Percentiles rank a stretch among this genome's conserved stretches.
phyloP scores from a whole-genome alignment of 2,888 invertebrate species.

The Dolichopus griseipennis region DNA sequence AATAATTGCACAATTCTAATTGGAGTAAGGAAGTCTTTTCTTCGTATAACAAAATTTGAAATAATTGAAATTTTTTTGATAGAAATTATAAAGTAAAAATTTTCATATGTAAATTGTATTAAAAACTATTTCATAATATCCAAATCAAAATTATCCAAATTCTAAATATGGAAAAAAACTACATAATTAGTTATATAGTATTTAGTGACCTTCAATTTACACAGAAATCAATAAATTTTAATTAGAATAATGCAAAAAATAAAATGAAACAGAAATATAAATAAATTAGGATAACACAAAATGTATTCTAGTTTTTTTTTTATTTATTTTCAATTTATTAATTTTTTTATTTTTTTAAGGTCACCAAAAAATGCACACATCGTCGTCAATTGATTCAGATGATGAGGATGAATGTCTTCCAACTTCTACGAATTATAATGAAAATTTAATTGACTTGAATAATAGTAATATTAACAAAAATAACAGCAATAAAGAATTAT shows the following conservation, averaged over 20 bases:
- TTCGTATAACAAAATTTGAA: too few relatives aligned
- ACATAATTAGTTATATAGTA: neutral
- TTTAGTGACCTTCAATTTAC: neutral
- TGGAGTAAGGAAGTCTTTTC: too few relatives aligned
- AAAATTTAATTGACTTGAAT: neutral
- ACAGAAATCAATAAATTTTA: slow-evolving; percentile 6
- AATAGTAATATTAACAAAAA: neutral
- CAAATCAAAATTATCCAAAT: too few relatives aligned
- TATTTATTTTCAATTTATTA: neutral
- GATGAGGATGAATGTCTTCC: slow-evolving; percentile 39
- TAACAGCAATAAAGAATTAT: neutral
- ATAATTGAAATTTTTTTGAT: too few relatives aligned
- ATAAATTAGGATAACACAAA: neutral
- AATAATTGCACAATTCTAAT: too few relatives aligned
- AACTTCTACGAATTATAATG: slow-evolving; percentile 14
- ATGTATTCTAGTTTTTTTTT: neutral
- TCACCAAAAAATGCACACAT: slow-evolving; percentile 40
- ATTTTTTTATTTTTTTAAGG: slow-evolving; percentile 16
- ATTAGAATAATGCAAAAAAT: neutral
- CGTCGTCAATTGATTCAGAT: slow-evolving; percentile 33
- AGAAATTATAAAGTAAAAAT: too few relatives aligned
- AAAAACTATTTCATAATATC: too few relatives aligned
- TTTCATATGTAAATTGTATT: too few relatives aligned
- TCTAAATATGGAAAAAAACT: too few relatives aligned
- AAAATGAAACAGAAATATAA: neutral